Evolutionary conservation across 2,113 vertebrate species (phyloP), one percentile per base, ranked within the genome.

Genomic region (Rhabdomys dilectus): DNA sequence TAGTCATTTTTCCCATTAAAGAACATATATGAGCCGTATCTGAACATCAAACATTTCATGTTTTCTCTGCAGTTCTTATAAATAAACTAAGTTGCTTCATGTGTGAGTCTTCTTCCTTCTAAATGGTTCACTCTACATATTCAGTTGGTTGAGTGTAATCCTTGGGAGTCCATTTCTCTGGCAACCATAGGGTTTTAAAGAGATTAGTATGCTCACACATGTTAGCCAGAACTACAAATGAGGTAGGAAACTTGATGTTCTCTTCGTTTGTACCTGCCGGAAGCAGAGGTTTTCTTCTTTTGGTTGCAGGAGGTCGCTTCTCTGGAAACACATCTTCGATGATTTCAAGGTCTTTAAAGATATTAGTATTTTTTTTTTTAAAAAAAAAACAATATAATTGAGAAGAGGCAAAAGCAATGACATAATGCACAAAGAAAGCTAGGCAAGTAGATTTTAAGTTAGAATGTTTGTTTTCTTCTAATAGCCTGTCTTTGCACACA

Each of bases 181-280:
- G 94, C 91, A 89, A 97, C 66, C 78, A 98, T 89, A 93, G 97
- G 89, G 96, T 94, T 98, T 97, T 98, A 97, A 98, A 98, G 89
- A 98, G 94, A 97, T 98, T 97, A 98, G 88, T 96, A 96, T 91
- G 96, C 96, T 94, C 85, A 97, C 39, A 56, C 4, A 4, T 39
- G 34, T 89, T 62, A 95, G 62, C 8, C 45, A 75, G 51, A 96
- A 93, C 81, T 94, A 82, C 19, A 90, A 93, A 53, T 1, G 0
- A 7, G 45, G 60, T 62, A 89, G 75, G 91, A 53, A 81, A 72
- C 42, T 21, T 0, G 11, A 64, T 19, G 89, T 95, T 94, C 73
- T 98, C 96, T 76, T 56, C 21, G 4, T 66, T 95, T 96, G 87
- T 98, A 98, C 98, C 97, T 98, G 98, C 88, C 29, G 86, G 1